Evolutionary conservation across 2,888 invertebrate genomes (phyloP).

Genomic region (Phlogophora meticulosa): DNA sequence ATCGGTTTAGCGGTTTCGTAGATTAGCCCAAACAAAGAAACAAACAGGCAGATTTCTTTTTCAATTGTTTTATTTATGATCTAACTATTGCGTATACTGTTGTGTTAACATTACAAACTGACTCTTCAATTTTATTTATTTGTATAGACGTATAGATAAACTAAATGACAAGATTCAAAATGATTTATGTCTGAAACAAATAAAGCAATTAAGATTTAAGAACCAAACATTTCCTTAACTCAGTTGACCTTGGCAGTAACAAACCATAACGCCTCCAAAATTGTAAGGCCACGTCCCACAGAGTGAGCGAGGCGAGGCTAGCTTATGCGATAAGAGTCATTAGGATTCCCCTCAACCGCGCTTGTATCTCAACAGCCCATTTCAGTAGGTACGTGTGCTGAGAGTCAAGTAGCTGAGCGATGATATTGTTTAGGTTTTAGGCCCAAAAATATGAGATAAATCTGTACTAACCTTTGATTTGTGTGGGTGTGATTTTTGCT

Average conservation of each 20-base stretch:
- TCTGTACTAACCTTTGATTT: slow-evolving; percentile 7
- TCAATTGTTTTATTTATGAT: too few relatives aligned
- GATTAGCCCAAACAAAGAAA: too few relatives aligned
- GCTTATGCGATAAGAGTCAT: slow-evolving; percentile 22
- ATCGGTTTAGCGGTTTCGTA: too few relatives aligned
- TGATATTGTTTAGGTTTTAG: slow-evolving; percentile 21
- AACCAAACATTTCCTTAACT: neutral
- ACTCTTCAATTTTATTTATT: too few relatives aligned
- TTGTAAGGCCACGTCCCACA: slow-evolving; percentile 28
- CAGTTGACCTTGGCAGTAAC: neutral
- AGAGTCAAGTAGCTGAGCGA: neutral
- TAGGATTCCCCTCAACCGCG: slow-evolving; percentile 35
- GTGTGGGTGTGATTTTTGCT: neutral
- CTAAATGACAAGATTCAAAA: too few relatives aligned
- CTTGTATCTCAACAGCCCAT: slow-evolving; percentile 54
- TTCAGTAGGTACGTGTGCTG: slow-evolving; percentile 27
- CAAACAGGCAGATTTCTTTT: too few relatives aligned
- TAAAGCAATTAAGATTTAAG: too few relatives aligned
- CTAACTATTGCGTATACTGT: too few relatives aligned
- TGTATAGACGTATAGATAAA: too few relatives aligned
- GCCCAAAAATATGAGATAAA: slow-evolving; percentile 32
- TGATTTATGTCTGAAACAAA: too few relatives aligned
- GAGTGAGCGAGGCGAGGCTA: slow-evolving; percentile 15
- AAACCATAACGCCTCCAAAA: slow-evolving; percentile 9
- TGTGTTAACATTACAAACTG: too few relatives aligned